Evolutionary conservation across 2,113 vertebrate genomes (phyloP), one percentile per base, ranked within the genome.

Genomic region (Turdus rufiventris): DNA sequence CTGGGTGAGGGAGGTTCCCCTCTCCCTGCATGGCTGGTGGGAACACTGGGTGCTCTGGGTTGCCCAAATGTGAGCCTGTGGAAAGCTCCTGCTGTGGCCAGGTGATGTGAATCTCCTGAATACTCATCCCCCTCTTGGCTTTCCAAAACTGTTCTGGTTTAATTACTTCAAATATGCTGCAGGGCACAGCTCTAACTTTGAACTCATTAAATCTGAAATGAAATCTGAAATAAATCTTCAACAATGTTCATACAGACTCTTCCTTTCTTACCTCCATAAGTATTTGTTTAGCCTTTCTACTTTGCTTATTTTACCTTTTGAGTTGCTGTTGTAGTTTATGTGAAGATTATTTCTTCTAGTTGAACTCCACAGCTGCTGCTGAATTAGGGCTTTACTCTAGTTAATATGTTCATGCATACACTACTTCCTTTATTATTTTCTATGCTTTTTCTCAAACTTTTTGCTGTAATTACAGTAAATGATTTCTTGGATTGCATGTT

Each of bases 11-110:
- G 45, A 18, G 10, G n/a, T 62, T 13, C 33, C 12, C 26, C 2
- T 45, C 29, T 75, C 29, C 17, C 26, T 65, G 45, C 3, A 0
- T 6, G 10, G 12, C 18, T 0, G 0, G 4, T 7, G 13, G n/a
- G 6, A 17, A 0, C 9, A 13, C 51, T 8, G 51, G 18, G 61
- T 17, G 23, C 40, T 38, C 23, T 14, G 29, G 36, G 2, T 20
- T 66, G 12, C 60, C 34, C 67, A 40, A 5, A 23, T 14, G 24
- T 42, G 62, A 66, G 18, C 48, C 53, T n/a, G 16, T 2, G 9
- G 57, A 43, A 42, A 33, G 24, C 12, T 57, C 43, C 14, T 29
- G 60, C 60, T 28, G 7, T 3, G 42, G 58, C 8, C 34, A 33
- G 65, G 26, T 24, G 14, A n/a, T 3, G 3, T 20, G 31, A 12